phyloP scores from a whole-genome alignment of 2,888 invertebrate genomes.

The Prosopocoilus inquinatus region DNA sequence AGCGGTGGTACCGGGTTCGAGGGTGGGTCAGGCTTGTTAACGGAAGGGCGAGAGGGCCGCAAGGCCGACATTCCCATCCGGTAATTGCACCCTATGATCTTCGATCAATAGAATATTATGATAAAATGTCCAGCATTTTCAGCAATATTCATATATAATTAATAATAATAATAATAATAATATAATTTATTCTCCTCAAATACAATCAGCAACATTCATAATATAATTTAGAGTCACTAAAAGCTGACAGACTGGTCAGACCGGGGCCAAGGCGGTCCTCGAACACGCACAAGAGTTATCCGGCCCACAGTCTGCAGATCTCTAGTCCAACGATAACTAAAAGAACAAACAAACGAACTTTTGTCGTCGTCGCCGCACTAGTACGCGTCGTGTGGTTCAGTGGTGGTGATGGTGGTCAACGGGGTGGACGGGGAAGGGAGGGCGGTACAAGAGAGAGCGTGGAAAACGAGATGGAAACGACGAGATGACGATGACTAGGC shows the following conservation, averaged over 20 bases:
- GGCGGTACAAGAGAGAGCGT: slow-evolving; percentile 6
- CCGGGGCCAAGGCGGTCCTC: not conserved
- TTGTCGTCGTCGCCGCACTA: not conserved
- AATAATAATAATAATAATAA: slow-evolving; percentile 19
- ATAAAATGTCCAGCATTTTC: slow-evolving; percentile 30
- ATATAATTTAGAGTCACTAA: not conserved
- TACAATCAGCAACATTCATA: slow-evolving; percentile 6
- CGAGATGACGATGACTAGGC: no score
- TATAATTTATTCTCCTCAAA: slow-evolving; percentile 7
- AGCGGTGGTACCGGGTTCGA: no score
- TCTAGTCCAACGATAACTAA: no score
- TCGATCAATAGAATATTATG: slow-evolving; percentile 15
- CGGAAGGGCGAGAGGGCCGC: slow-evolving; percentile 1
- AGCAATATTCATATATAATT: slow-evolving; percentile 6
- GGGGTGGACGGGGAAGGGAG: not conserved
- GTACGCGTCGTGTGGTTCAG: not conserved
- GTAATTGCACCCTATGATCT: slow-evolving; percentile 2
- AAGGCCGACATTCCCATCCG: slow-evolving; percentile 4
- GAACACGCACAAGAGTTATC: not conserved
- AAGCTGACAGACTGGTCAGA: not conserved
- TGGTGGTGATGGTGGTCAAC: not conserved
- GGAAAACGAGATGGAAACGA: not conserved
- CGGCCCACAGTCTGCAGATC: no score
- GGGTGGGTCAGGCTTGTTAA: no score
- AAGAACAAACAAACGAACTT: not conserved